Evolutionary conservation across 2,113 vertebrate genomes (phyloP).

Genomic region (Pyrgilauda ruficollis): DNA sequence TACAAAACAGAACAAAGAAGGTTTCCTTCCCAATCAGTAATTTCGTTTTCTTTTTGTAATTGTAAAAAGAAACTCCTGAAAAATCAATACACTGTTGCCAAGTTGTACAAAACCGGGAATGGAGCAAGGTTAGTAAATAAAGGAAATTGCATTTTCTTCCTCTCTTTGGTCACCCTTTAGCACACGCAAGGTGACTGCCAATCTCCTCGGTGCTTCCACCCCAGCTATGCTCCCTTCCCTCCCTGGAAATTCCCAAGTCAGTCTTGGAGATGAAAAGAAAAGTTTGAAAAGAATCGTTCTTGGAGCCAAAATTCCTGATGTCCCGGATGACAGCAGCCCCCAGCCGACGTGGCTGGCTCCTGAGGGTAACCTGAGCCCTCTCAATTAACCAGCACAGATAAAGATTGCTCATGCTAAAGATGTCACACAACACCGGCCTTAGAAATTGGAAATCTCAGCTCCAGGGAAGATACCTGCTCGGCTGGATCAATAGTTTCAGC

Average conservation of each 20-base stretch:
- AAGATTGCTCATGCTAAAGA: constrained; percentile 56
- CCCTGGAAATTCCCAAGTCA: not conserved
- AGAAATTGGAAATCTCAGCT: not conserved
- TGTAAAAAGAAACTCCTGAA: constrained; percentile 51
- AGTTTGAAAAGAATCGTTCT: constrained; percentile 24
- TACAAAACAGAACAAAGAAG: constrained; percentile 48
- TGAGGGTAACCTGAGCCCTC: constrained; percentile 26
- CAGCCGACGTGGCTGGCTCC: not conserved
- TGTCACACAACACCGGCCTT: constrained; percentile 37
- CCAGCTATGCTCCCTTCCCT: not conserved
- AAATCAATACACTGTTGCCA: constrained; percentile 65
- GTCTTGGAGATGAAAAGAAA: not conserved
- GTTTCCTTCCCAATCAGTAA: constrained; percentile 51
- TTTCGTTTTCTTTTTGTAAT: constrained; percentile 63
- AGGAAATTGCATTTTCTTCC: constrained; percentile 50
- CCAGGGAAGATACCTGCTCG: not conserved
- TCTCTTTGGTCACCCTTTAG: constrained; percentile 25
- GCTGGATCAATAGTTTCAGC: not conserved
- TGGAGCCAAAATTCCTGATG: constrained; percentile 46
- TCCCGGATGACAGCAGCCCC: constrained; percentile 31
- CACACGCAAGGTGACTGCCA: constrained; percentile 45
- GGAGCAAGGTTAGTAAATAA: constrained; percentile 60
- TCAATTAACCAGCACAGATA: constrained; percentile 53
- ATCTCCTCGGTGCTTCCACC: not conserved
- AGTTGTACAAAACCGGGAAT: not conserved